Conservation (phyloP, 1,140 invertebrate species). For the Drosophila chauvacae region DNA sequence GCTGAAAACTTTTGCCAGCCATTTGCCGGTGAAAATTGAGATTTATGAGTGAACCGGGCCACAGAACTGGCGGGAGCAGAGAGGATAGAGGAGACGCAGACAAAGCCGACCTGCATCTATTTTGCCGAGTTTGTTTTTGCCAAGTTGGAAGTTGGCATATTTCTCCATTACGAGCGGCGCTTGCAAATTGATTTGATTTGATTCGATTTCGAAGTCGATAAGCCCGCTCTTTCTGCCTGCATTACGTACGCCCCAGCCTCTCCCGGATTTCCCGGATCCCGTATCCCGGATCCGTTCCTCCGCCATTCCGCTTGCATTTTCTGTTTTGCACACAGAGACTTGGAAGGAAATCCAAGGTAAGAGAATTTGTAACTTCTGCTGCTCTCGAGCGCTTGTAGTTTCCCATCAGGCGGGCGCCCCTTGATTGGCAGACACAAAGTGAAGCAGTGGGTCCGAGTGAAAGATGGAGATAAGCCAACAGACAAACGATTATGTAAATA, state of each 20-base stretch:
- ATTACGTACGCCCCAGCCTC: not conserved
- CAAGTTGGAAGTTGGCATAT: constrained; percentile 72
- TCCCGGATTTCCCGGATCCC: constrained; percentile 9
- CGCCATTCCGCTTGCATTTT: constrained; percentile 9
- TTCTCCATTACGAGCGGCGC: constrained; percentile 74
- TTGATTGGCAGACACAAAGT: constrained; percentile 57
- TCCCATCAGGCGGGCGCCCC: constrained; percentile 8
- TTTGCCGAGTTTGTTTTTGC: constrained; percentile 58
- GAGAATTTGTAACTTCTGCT: constrained; percentile 58
- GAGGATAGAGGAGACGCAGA: constrained; percentile 1
- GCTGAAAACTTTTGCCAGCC: constrained; percentile 55
- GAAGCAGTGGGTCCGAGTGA: constrained; percentile 36
- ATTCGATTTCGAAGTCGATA: constrained; percentile 79
- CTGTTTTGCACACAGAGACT: constrained; percentile 13
- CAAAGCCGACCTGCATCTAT: constrained; percentile 52
- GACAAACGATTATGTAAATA: constrained; percentile 66
- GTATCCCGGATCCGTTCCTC: not conserved
- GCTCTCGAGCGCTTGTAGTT: constrained; percentile 37
- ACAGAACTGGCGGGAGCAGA: not conserved
- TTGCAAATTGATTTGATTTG: constrained; percentile 80
- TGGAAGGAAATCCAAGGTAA: constrained; percentile 43
- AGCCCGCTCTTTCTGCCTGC: constrained; percentile 44
- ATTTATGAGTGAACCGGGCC: constrained; percentile 48
- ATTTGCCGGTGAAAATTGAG: constrained; percentile 63
- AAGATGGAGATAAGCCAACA: constrained; percentile 57